A percentile compares a stretch with the other conserved stretches of the same genome.
Conservation (phyloP, 2,113 vertebrate species). For the Vombatus ursinus region DNA sequence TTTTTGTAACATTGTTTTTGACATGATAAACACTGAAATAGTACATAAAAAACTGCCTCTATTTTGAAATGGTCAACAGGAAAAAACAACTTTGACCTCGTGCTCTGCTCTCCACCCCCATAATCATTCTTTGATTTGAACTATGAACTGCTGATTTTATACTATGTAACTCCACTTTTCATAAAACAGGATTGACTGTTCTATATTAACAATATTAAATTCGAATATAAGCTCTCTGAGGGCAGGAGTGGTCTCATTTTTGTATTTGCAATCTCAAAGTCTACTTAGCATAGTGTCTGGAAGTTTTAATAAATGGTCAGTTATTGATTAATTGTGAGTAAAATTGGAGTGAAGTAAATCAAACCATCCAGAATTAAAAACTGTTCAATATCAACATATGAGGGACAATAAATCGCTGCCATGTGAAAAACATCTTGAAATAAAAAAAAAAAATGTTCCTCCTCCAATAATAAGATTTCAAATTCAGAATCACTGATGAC, state of each 20-base stretch:
- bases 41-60: constrained; percentile 84
- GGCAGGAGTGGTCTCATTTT: neutral
- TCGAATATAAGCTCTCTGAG: neutral
- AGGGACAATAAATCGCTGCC: constrained; percentile 19
- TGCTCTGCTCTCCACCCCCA: constrained; percentile 49
- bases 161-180: constrained; percentile 82
- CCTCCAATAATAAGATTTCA: constrained; percentile 19
- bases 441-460: neutral
- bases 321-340: neutral
- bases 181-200: constrained; percentile 84
- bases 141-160: constrained; percentile 86
- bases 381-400: constrained; percentile 36
- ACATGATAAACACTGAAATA: constrained; percentile 84
- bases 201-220: constrained; percentile 81
- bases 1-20: constrained; percentile 79
- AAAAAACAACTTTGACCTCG: constrained; percentile 76
- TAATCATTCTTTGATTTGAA: constrained; percentile 82
- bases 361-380: neutral
- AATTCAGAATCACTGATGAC: neutral
- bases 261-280: neutral
- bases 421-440: constrained; percentile 5
- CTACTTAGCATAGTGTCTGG: neutral
- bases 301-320: neutral
- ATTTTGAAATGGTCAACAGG: constrained; percentile 75
- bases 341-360: neutral